Evolutionary conservation across 2,113 vertebrate genomes (phyloP), one percentile per base, ranked within the genome.

Genomic region (Grallaria varia): DNA sequence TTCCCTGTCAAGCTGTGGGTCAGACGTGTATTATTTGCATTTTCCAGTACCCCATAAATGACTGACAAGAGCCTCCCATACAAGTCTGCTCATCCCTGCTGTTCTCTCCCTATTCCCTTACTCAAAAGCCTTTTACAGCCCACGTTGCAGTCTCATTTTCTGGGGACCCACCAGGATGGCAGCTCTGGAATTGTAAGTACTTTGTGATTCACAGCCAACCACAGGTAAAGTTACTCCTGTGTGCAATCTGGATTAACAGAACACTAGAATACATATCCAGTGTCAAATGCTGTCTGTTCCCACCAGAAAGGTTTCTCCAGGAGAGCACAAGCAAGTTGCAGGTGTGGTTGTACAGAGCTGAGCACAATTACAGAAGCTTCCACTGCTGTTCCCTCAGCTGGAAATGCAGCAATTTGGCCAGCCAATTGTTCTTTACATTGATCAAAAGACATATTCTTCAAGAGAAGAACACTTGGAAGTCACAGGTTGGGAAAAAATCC

Each of bases 381-480:
- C 8, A 66, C 47, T 52, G 23, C 73, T 69, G 23, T 24, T 37
- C 4, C 3, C 69, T 66, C 69, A 77, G 52, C 58, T 78, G 76
- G 76, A 91, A 93, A 69, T 3, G 2, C 27, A 63, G 40, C 63
- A 55, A 8, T 24, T 91, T 14, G 19, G 21, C 44, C 39, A 87
- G 27, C 73, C 90, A 92, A 91, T 96, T 94, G 90, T 84, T 91
- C 79, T 87, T 90, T 50, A 30, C 2, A 31, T 55, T 39, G 79
- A 87, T 47, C 10, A 83, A 66, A 9, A 80, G 22, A 66, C 45
- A 4, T 1, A 16, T 35, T 84, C 83, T 69, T 44, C 33, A 50
- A 42, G 24, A 75, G 28, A 62, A 78, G 73, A 44, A 44, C 8
- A 53, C 13, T 22, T 47, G 31, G 12, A 79, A 73, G 31, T 47